Base-by-base conservation (phyloP, 2,888 invertebrate species). In the Ctena decussata region DNA sequence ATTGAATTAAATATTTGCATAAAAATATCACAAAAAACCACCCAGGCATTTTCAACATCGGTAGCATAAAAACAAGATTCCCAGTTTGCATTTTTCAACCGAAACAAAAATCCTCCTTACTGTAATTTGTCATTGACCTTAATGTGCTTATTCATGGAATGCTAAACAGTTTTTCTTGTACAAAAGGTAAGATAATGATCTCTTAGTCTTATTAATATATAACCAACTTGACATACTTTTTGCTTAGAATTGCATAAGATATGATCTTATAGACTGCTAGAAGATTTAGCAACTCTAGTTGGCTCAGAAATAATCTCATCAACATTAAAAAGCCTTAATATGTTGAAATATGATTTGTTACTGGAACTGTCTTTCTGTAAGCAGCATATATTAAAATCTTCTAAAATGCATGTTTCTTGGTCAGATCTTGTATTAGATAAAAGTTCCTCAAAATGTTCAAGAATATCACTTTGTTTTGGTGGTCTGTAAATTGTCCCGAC, bases 401-500 rank as follows among this genome's bases (percentile, higher is more conserved):
- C 49, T 27, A 70, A 21, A 49, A 77, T 77, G 15, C 46, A 11
- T 12, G 49, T 46, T 77, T 77, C 77, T 46, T 49, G 46, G 70
- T 77, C 70, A 11, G 77, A 32, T 35, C 70, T 69, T 21, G 70
- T 21, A 65, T 65, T 12, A 32, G 35, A 21, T 35, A 65, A 65
- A 12, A 65, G 12, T 35, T 15, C 65, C 30, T 80, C 80, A n/a
- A 83, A 79, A 37, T 70, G n/a, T n/a, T 65, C 46, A 24, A 77
- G 74, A 57, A 77, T 74, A 35, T 71, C 57, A 70, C 37, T 41
- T 32, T 78, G 77, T 41, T 82, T 75, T 18, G 49, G 82, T 30
- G 77, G 77, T 69, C 82, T 77, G 41, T 82, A 82, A 18, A 37
- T 27, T 46, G 44, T 65, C 1, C 65, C 82, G 65, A 70, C 24